Conservation (phyloP, 2,888 invertebrate species). For the Brachyopa scutellaris region DNA sequence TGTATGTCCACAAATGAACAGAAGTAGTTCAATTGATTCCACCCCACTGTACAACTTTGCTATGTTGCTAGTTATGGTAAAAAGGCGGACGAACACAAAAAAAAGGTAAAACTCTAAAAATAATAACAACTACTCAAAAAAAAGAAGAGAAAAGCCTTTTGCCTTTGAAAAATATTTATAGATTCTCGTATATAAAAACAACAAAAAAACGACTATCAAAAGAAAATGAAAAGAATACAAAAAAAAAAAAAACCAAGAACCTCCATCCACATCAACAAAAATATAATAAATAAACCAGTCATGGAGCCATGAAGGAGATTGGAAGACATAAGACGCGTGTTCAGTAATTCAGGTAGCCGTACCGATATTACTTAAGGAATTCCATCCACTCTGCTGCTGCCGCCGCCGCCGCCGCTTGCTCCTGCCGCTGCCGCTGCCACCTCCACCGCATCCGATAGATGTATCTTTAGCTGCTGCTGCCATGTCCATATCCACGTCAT, state of each 20-base stretch:
- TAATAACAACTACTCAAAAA: slow-evolving; percentile 42
- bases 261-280: slow-evolving; percentile 61
- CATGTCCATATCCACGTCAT: slow-evolving; percentile 65
- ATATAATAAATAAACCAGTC: slow-evolving; percentile 71
- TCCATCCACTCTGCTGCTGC: slow-evolving; percentile 61
- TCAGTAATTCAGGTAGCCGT: slow-evolving; percentile 78
- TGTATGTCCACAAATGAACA: too few relatives aligned
- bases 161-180: slow-evolving; percentile 53
- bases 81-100: slow-evolving; percentile 24
- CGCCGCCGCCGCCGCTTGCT: background rate
- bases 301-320: slow-evolving; percentile 71
- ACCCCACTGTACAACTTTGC: slow-evolving; percentile 12
- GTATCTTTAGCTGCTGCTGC: slow-evolving; percentile 61
- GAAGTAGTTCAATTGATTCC: too few relatives aligned
- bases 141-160: slow-evolving; percentile 27
- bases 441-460: slow-evolving; percentile 53
- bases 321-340: slow-evolving; percentile 77
- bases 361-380: slow-evolving; percentile 75
- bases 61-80: too few relatives aligned
- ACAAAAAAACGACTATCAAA: slow-evolving; percentile 4
- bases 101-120: slow-evolving; percentile 35
- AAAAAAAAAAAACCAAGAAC: slow-evolving; percentile 28
- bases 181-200: slow-evolving; percentile 33
- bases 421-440: slow-evolving; percentile 12
- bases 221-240: slow-evolving; percentile 14